Conservation (phyloP, 1,140 invertebrate species). For the Drosophila subobscura region DNA sequence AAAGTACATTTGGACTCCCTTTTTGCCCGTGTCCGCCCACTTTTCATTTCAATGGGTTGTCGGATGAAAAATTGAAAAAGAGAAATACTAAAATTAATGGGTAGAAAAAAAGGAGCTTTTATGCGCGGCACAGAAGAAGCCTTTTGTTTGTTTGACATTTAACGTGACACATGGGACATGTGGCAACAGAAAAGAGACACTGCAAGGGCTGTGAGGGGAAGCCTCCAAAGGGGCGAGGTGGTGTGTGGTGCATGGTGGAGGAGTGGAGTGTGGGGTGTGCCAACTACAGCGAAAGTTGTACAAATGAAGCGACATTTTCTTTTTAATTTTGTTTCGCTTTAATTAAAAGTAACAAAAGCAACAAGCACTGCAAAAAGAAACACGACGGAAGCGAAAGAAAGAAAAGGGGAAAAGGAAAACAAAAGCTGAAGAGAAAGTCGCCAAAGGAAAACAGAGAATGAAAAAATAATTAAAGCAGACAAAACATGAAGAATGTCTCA, state of each 20-base stretch:
- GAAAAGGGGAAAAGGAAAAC: slow-evolving; percentile 11
- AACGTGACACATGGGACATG: slow-evolving; percentile 75
- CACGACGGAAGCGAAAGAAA: slow-evolving; percentile 24
- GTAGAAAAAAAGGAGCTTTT: slow-evolving; percentile 62
- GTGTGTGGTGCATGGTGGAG: not conserved
- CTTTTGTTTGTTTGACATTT: slow-evolving; percentile 77
- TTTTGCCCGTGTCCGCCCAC: slow-evolving; percentile 35
- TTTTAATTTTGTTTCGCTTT: slow-evolving; percentile 71
- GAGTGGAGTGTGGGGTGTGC: slow-evolving; percentile 1
- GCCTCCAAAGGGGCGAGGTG: not conserved
- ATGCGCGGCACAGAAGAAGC: slow-evolving; percentile 48
- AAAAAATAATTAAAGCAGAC: slow-evolving; percentile 41
- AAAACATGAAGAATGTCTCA: slow-evolving; percentile 24
- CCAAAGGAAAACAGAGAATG: slow-evolving; percentile 19
- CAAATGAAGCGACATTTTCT: slow-evolving; percentile 59
- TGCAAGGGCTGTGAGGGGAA: slow-evolving; percentile 9
- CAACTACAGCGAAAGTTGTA: slow-evolving; percentile 56
- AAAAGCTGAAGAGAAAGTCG: slow-evolving; percentile 33
- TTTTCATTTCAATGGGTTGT: slow-evolving; percentile 53
- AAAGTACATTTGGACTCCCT: slow-evolving; percentile 56
- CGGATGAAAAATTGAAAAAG: slow-evolving; percentile 13
- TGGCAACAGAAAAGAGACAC: slow-evolving; percentile 22
- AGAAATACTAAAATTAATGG: slow-evolving; percentile 67
- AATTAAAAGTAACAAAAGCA: slow-evolving; percentile 72
- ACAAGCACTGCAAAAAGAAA: slow-evolving; percentile 29